Evolutionary conservation across 2,888 invertebrate species (phyloP).

Genomic region (Dione juno): DNA sequence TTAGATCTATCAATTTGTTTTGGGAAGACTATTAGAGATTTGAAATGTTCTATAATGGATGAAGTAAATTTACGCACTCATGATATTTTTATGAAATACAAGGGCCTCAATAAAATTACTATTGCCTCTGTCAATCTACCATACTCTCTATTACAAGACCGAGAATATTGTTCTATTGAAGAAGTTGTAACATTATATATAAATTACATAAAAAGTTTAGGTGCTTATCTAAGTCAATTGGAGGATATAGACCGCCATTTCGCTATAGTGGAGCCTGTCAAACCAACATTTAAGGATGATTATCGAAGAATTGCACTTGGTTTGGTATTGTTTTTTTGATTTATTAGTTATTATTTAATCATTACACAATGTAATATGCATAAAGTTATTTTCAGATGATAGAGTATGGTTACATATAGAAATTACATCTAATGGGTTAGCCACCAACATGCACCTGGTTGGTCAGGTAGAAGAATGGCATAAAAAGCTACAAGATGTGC

Average conservation of each 20-base stretch:
- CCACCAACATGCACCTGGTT: constrained; percentile 67
- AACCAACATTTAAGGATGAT: constrained; percentile 67
- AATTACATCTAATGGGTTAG: constrained; percentile 66
- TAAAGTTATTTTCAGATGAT: constrained; percentile 56
- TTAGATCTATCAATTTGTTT: constrained; percentile 57
- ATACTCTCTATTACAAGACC: constrained; percentile 57
- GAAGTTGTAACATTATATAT: constrained; percentile 57
- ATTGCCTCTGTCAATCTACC: constrained; percentile 61
- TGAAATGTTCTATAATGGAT: constrained; percentile 61
- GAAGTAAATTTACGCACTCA: constrained; percentile 59
- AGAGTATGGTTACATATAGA: constrained; percentile 74
- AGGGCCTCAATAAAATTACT: constrained; percentile 55
- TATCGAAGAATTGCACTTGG: constrained; percentile 71
- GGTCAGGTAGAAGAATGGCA: constrained; percentile 67
- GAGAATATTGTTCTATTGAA: constrained; percentile 58
- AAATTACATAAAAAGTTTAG: constrained; percentile 56
- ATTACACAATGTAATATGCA: neutral
- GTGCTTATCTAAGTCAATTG: constrained; percentile 65
- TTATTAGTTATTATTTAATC: neutral
- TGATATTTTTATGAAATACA: constrained; percentile 61
- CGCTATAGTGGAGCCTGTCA: constrained; percentile 67
- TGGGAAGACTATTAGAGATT: constrained; percentile 65
- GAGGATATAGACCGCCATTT: constrained; percentile 65
- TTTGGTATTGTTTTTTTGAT: constrained; percentile 46
- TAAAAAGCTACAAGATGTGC: constrained; percentile 63